These are phyloP conservation scores for Sminthopsis crassicaudata DNA, from an alignment of 2,113 vertebrate genomes.

Conservation along the genomic window DNA sequence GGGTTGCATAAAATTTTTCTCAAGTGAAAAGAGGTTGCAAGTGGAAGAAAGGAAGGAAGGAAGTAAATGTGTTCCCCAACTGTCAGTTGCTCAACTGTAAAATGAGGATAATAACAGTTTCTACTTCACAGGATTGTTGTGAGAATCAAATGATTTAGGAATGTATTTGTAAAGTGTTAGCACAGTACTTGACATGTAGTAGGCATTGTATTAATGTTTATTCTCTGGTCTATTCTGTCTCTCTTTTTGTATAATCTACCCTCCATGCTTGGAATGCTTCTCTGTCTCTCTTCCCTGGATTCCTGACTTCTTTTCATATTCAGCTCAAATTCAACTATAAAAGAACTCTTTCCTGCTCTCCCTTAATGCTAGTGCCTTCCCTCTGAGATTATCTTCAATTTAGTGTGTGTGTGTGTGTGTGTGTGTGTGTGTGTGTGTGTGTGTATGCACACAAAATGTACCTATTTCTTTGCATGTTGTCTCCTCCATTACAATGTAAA, in stretches of 20 bases:
- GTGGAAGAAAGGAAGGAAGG: too few species aligned
- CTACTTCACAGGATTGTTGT: neutral
- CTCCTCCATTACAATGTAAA: neutral
- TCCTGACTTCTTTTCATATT: neutral
- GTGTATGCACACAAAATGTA: neutral
- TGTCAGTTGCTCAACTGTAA: neutral
- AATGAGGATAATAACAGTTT: neutral
- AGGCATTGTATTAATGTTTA: too few species aligned
- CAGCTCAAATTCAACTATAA: neutral
- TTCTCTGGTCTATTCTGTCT: neutral
- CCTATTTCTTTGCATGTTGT: neutral
- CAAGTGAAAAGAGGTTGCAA: too few species aligned
- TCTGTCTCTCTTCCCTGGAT: neutral
- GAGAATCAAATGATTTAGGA: neutral
- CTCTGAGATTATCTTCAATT: neutral
- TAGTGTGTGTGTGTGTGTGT: neutral
- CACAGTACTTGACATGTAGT: neutral
- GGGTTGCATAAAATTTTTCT: too few species aligned
- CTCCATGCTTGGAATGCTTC: neutral
- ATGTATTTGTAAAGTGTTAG: neutral
- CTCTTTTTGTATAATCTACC: neutral
- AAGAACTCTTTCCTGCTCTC: neutral
- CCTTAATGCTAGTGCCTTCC: neutral
- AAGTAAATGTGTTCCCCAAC: too few species aligned
- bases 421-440: neutral